Conservation (phyloP, 2,113 vertebrate species). For the Prionailurus bengalensis region DNA sequence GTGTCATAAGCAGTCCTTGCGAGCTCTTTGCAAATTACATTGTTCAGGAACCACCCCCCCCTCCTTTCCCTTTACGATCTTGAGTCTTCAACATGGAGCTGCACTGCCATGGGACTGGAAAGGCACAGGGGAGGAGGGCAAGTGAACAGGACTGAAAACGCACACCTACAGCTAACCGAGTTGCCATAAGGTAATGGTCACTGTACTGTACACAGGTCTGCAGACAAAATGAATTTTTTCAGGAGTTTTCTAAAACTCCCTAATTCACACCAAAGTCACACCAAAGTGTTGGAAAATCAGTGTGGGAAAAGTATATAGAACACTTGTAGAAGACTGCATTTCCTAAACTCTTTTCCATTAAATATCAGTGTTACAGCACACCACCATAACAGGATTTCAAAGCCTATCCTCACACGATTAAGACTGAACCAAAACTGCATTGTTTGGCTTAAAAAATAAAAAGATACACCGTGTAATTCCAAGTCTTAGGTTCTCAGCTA, state of each 20-base stretch:
- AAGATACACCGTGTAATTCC: not conserved
- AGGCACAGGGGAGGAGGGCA: not conserved
- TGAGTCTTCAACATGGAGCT: not conserved
- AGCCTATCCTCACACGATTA: conserved; percentile 1
- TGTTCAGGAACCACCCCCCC: not conserved
- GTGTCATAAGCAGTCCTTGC: not conserved
- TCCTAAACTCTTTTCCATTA: conserved; percentile 2
- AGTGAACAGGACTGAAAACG: not conserved
- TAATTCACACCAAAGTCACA: not conserved
- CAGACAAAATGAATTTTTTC: conserved; percentile 18
- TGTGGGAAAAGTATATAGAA: not conserved
- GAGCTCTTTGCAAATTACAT: not conserved
- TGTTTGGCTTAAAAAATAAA: conserved; percentile 47
- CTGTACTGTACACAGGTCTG: not conserved
- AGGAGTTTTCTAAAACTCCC: conserved; percentile 40
- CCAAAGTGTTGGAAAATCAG: not conserved
- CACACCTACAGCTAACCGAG: not conserved
- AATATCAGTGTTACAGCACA: conserved; percentile 16
- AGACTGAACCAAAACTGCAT: not conserved
- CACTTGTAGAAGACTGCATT: not conserved
- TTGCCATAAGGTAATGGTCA: not conserved
- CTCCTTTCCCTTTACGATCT: not conserved
- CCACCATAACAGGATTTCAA: not conserved
- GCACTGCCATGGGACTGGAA: not conserved
- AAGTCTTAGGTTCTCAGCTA: conserved; percentile 66